Percentiles rank a stretch among this genome's conserved stretches.
Conservation (phyloP, 2,113 vertebrate species). For the cat (Felis catus) region DNA sequence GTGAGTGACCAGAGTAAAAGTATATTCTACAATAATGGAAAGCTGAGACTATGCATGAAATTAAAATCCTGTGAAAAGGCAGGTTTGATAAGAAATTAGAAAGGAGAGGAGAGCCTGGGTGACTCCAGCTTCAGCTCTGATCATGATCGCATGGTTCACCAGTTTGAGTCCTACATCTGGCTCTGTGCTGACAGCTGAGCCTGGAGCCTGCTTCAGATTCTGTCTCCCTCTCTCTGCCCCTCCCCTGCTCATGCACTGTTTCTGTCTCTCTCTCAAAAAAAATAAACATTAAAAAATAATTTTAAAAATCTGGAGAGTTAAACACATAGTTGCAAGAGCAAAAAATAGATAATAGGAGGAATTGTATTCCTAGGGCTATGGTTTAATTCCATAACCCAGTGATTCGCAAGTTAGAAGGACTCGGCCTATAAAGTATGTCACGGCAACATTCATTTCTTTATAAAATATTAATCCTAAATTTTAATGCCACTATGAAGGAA, state of each 20-base stretch:
- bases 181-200: no score
- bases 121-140: no score
- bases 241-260: no score
- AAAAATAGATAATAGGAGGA: neutral
- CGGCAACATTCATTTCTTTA: neutral
- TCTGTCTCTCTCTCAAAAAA: no score
- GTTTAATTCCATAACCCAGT: neutral
- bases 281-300: no score
- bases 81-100: neutral
- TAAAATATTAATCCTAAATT: constrained; percentile 30
- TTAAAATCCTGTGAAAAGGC: neutral
- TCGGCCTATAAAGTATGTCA: neutral
- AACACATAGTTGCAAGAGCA: neutral
- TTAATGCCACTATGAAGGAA: neutral
- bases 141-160: no score
- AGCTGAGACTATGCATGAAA: neutral
- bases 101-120: neutral
- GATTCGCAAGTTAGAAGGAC: neutral
- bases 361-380: neutral
- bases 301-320: neutral
- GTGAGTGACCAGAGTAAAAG: neutral
- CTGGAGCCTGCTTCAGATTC: no score
- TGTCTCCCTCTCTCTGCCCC: no score
- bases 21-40: neutral
- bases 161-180: no score